Conservation (phyloP, 1,140 invertebrate species). For the Papilio machaon region DNA sequence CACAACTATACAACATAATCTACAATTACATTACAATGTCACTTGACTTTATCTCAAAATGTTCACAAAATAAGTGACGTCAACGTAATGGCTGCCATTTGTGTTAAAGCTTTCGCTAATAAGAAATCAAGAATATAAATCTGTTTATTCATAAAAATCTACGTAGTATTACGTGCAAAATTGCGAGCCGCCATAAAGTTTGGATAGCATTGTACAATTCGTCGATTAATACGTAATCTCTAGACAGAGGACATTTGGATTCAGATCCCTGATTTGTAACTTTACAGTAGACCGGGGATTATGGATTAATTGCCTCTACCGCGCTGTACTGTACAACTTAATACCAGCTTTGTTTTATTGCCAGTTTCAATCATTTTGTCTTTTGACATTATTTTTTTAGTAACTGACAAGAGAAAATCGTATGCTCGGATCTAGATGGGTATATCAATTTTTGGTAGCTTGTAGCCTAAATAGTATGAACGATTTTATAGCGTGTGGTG, state of each 20-base stretch:
- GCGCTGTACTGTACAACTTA: slow-evolving; percentile 31
- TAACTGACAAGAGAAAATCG: background rate
- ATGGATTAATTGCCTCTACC: slow-evolving; percentile 41
- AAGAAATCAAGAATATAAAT: too few relatives aligned
- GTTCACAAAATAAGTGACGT: too few relatives aligned
- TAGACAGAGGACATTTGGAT: slow-evolving; percentile 33
- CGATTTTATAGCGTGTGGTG: too few relatives aligned
- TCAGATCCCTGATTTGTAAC: slow-evolving; percentile 41
- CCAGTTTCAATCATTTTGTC: background rate
- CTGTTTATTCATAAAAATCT: background rate
- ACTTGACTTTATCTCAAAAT: too few relatives aligned
- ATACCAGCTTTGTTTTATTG: slow-evolving; percentile 28
- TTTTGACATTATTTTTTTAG: background rate
- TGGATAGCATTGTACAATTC: background rate
- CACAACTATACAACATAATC: too few relatives aligned
- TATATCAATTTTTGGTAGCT: too few relatives aligned
- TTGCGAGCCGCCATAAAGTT: background rate
- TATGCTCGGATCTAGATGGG: too few relatives aligned
- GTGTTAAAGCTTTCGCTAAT: too few relatives aligned
- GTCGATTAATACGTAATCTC: slow-evolving; percentile 20
- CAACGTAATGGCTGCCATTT: too few relatives aligned
- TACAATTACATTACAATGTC: too few relatives aligned
- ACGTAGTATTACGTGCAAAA: background rate
- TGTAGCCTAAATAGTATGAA: too few relatives aligned
- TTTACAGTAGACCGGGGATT: slow-evolving; percentile 31